Evolutionary conservation across 2,797 vertebrate genomes (phyloP).

Genomic region (Pseudopleuronectes americanus): DNA sequence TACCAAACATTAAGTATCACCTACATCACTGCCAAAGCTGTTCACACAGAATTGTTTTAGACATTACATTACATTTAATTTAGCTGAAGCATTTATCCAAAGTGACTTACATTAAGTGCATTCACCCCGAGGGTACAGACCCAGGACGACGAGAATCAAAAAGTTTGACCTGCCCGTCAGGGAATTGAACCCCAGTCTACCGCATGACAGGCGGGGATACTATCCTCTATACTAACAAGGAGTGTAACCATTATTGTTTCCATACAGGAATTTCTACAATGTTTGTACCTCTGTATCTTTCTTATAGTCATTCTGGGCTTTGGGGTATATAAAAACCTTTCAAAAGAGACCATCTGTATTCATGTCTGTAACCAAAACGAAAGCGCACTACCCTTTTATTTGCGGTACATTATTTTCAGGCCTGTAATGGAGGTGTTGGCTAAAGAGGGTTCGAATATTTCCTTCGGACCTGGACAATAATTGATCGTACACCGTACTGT

Average conservation of each 20-base stretch:
- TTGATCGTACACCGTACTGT: constrained; percentile 1
- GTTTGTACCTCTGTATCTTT: background rate
- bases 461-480: constrained; percentile 18
- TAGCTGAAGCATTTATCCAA: too few relatives aligned
- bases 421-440: background rate
- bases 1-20: background rate
- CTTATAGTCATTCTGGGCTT: background rate
- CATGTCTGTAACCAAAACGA: background rate
- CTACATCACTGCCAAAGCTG: background rate
- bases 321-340: background rate
- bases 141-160: too few relatives aligned
- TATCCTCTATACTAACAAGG: too few relatives aligned
- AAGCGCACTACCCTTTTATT: background rate
- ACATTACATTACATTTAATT: too few relatives aligned
- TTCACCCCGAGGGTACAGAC: too few relatives aligned
- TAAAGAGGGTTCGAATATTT: constrained; percentile 14
- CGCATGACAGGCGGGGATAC: too few relatives aligned
- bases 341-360: background rate
- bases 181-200: too few relatives aligned
- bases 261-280: background rate
- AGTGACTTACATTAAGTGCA: too few relatives aligned
- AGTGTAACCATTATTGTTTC: too few relatives aligned
- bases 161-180: too few relatives aligned
- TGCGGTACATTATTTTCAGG: background rate
- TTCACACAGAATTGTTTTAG: background rate